These are phyloP conservation scores for Anolis apletophallus DNA, from an alignment of 2,797 vertebrate genomes.

Conservation along the genomic window DNA sequence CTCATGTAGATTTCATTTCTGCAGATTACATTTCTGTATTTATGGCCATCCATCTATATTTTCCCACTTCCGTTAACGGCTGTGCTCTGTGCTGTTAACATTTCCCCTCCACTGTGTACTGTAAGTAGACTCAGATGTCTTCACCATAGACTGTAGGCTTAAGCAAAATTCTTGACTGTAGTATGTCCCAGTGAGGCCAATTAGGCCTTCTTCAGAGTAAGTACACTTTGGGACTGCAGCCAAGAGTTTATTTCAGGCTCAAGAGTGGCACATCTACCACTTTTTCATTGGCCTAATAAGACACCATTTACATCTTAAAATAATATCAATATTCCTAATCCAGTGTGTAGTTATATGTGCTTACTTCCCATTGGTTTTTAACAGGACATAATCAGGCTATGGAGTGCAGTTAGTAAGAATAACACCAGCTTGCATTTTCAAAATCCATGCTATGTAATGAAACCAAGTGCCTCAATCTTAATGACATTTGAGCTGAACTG, in stretches of 20 bases:
- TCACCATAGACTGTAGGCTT: background rate
- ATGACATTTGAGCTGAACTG: slow-evolving; percentile 31
- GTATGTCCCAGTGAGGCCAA: slow-evolving; percentile 21
- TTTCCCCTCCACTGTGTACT: background rate
- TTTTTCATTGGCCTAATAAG: slow-evolving; percentile 7
- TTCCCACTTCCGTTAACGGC: background rate
- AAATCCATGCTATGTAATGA: slow-evolving; percentile 14
- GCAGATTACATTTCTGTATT: background rate
- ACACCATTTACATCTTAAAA: slow-evolving; percentile 6
- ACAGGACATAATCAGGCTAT: slow-evolving; percentile 8
- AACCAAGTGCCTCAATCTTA: slow-evolving; percentile 47
- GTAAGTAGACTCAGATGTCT: slow-evolving; percentile 7
- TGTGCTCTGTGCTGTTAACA: background rate
- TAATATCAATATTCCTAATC: background rate
- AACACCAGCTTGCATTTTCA: slow-evolving; percentile 38
- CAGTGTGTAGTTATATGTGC: background rate
- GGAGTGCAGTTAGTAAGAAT: slow-evolving; percentile 33
- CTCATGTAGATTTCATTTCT: background rate
- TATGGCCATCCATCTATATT: background rate
- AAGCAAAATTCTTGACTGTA: slow-evolving; percentile 18
- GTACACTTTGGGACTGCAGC: slow-evolving; percentile 7
- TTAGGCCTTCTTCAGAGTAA: slow-evolving; percentile 25
- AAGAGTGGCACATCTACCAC: background rate
- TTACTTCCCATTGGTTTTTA: slow-evolving; percentile 10
- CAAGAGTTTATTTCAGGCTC: slow-evolving; percentile 32